Percentiles rank a stretch among this genome's conserved stretches.
These are phyloP conservation scores for Chelonus insularis DNA, from an alignment of 1,140 invertebrate species.

Conservation along the genomic window DNA sequence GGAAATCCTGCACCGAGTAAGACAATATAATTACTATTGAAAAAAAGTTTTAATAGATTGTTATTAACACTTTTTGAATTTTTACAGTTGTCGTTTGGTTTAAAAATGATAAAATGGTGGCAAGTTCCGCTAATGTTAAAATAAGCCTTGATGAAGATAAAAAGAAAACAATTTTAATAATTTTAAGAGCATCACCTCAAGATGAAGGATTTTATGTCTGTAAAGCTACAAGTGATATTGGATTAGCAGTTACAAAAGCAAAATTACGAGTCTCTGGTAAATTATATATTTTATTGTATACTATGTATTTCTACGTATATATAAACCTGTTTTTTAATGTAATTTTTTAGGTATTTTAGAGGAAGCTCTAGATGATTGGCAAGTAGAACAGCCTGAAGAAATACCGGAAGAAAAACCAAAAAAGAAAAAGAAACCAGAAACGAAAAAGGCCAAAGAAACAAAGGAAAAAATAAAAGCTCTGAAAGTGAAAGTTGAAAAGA, in stretches of 20 bases:
- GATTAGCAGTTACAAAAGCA: conserved; percentile 78
- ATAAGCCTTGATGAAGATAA: conserved; percentile 71
- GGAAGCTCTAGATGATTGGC: conserved; percentile 27
- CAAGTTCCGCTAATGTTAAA: conserved; percentile 70
- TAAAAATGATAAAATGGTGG: conserved; percentile 79
- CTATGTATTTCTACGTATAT: too few species aligned
- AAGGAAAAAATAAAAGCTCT: conserved; percentile 63
- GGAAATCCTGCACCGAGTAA: conserved; percentile 85
- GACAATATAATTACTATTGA: conserved; percentile 10
- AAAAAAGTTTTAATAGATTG: neutral
- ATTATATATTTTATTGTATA: neutral
- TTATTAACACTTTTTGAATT: conserved; percentile 12
- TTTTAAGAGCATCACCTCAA: conserved; percentile 69
- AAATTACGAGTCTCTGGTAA: conserved; percentile 72
- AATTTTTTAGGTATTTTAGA: conserved; percentile 28
- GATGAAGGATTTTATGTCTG: conserved; percentile 85
- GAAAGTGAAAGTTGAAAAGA: conserved; percentile 60
- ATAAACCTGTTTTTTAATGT: too few species aligned
- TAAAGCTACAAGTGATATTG: conserved; percentile 80
- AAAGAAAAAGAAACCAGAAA: conserved; percentile 53
- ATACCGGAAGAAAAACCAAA: conserved; percentile 46
- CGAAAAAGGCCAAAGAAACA: conserved; percentile 62
- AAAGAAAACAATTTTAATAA: conserved; percentile 72
- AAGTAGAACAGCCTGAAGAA: conserved; percentile 52
- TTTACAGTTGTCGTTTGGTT: conserved; percentile 86